Percentiles rank a stretch among this genome's conserved stretches.
These are phyloP conservation scores for Tenthredo mesomela DNA, from an alignment of 2,888 invertebrate genomes.

Conservation along the genomic window DNA sequence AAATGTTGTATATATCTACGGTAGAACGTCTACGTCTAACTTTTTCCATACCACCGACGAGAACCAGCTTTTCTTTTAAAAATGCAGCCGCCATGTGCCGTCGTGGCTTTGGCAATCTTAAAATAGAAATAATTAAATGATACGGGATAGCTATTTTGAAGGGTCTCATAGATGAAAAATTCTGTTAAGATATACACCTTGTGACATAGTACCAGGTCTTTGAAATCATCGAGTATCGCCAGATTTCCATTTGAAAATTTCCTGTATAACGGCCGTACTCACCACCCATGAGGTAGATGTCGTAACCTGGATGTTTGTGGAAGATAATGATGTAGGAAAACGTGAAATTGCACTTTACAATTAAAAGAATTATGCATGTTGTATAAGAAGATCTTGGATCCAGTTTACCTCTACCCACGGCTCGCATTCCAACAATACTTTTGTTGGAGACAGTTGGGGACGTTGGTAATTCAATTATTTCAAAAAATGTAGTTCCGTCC, in stretches of 20 bases:
- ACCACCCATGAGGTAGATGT: slow-evolving; percentile 69
- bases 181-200: slow-evolving; percentile 56
- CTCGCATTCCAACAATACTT: slow-evolving; percentile 65
- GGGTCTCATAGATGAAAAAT: not conserved
- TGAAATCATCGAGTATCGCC: slow-evolving; percentile 69
- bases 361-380: not conserved
- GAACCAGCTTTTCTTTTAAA: slow-evolving; percentile 64
- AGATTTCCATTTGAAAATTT: slow-evolving; percentile 65
- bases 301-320: slow-evolving; percentile 62
- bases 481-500: slow-evolving; percentile 59
- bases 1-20: slow-evolving; percentile 66
- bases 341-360: no score
- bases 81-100: slow-evolving; percentile 69
- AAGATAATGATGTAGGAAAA: no score
- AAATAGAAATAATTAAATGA: slow-evolving; percentile 41
- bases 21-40: slow-evolving; percentile 63
- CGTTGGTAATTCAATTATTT: slow-evolving; percentile 58
- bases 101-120: slow-evolving; percentile 64
- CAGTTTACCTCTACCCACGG: slow-evolving; percentile 64
- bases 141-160: not conserved
- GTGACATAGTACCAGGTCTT: slow-evolving; percentile 69
- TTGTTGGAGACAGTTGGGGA: slow-evolving; percentile 55
- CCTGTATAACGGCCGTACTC: slow-evolving; percentile 66
- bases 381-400: not conserved
- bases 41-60: slow-evolving; percentile 68